phyloP scores from a whole-genome alignment of 2,797 vertebrate species.

The Poecilia picta region DNA sequence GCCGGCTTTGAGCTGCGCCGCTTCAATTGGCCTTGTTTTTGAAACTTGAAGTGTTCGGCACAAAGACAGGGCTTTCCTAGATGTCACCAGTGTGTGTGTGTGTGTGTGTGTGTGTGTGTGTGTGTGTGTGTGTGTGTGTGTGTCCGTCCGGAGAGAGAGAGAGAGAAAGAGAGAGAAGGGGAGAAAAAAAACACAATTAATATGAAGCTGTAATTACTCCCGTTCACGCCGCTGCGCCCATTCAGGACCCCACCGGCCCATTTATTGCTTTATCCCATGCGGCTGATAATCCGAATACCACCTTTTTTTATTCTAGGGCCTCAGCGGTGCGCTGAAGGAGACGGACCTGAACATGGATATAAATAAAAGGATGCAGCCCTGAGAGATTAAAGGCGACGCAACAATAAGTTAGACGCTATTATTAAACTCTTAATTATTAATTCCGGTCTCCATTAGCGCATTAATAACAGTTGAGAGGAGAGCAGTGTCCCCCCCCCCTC shows the following conservation, averaged over 20 bases:
- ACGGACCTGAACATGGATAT: conserved; percentile 16
- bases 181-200: conserved; percentile 83
- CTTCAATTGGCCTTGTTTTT: conserved; percentile 96
- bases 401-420: background rate
- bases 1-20: conserved; percentile 90
- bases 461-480: background rate
- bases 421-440: conserved; percentile 1
- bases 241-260: conserved; percentile 81
- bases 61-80: conserved; percentile 89
- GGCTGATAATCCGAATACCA: conserved; percentile 81
- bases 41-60: conserved; percentile 94
- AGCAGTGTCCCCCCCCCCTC: background rate
- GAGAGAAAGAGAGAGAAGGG: conserved; percentile 4
- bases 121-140: conserved; percentile 66
- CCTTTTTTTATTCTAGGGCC: conserved; percentile 62
- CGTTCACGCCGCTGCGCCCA: conserved; percentile 83
- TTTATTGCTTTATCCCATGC: conserved; percentile 83
- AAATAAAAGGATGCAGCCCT: conserved; percentile 8
- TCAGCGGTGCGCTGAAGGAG: conserved; percentile 31
- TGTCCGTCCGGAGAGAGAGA: conserved; percentile 18
- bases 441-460: background rate
- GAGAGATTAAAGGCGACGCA: background rate
- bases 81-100: conserved; percentile 87
- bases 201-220: conserved; percentile 87
- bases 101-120: conserved; percentile 67